Conservation (phyloP, 2,113 vertebrate species). For the Bettongia penicillata region DNA sequence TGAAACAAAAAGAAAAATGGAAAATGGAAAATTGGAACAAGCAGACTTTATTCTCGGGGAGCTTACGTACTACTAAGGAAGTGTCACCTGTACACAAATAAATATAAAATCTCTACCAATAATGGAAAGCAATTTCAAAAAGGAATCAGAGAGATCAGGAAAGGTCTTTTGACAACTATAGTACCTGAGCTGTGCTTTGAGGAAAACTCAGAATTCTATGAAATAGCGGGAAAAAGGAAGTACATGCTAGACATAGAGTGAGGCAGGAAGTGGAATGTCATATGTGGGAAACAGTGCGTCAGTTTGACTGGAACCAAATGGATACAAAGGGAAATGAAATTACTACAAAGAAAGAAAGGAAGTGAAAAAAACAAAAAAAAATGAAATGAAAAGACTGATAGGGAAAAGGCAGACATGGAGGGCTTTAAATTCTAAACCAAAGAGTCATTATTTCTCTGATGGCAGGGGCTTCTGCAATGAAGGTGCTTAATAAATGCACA, state of each 20-base stretch:
- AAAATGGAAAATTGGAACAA: neutral
- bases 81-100: neutral
- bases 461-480: too few relatives aligned
- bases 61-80: neutral
- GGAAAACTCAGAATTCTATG: neutral
- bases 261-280: neutral
- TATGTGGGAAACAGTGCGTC: neutral
- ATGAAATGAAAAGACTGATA: neutral
- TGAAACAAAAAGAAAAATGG: neutral
- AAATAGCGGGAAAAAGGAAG: neutral
- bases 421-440: neutral
- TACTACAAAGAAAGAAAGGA: neutral
- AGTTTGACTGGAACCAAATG: neutral
- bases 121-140: neutral
- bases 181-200: neutral
- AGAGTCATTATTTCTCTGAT: too few relatives aligned
- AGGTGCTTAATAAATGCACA: too few relatives aligned
- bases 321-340: neutral
- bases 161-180: neutral
- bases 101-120: neutral
- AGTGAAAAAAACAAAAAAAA: neutral
- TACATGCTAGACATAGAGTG: neutral
- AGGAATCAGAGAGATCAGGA: neutral
- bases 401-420: neutral
- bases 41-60: neutral